Base-by-base conservation (phyloP, 2,113 vertebrate species). In the Pterocles gutturalis region DNA sequence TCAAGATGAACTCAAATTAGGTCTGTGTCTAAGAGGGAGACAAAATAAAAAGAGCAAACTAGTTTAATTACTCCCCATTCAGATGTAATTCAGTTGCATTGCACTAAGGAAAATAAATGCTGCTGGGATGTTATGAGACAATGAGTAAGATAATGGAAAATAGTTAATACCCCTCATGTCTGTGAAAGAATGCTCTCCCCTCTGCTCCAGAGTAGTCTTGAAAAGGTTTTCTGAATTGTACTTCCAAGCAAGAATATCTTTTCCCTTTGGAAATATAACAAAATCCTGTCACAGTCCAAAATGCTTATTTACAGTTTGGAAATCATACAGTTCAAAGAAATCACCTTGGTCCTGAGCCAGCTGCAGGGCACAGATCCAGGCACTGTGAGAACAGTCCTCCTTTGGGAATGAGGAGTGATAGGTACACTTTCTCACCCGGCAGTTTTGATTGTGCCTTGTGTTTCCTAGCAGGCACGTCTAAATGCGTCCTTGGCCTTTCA, bases 71-170 rank as follows among this genome's bases (percentile, higher is more conserved):
- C 55, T 95, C 71, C 92, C 88, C 71, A 86, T 90, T 93, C 79
- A 81, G 67, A 94, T 64, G 92, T 93, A 96, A 96, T 97, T 95
- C 88, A 81, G 71, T 90, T 88, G 83, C 65, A 71, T 45, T 83
- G 64, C 90, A 81, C 76, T 90, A 83, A 87, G 85, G 89, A 94
- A 95, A 94, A 93, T 83, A 96, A 96, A 94, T 25, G 43, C 87
- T 95, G 67, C 54, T 94, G 71, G 62, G 84, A 85, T 94, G 87
- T 95, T 96, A 93, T 31, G 64, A 92, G 88, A 86, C 92, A 89
- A 96, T 95, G 94, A 95, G 93, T 71, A 90, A 83, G 88, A 87
- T 96, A 97, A 96, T 88, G 71, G 93, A 70, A 94, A 95, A 94
- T 81, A 66, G 71, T 95, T 93, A 96, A 96, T 93, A 88, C 28